phyloP scores from a whole-genome alignment of 2,797 vertebrate genomes.

The Acomys russatus region DNA sequence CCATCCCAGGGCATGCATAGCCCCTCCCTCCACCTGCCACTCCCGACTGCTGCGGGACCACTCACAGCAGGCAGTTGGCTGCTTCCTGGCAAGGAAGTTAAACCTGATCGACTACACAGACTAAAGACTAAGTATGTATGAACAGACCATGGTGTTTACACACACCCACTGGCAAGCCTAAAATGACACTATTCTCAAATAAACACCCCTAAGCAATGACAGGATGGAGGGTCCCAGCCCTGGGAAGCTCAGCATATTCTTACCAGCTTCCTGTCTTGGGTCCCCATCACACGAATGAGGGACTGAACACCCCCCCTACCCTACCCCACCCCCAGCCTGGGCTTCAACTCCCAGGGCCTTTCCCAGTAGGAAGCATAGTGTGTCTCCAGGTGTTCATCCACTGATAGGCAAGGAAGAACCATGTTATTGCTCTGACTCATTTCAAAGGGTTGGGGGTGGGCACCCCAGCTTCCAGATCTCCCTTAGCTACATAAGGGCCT shows the following conservation, averaged over 20 bases:
- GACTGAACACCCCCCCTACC: too few species aligned
- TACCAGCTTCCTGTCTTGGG: conserved; percentile 4
- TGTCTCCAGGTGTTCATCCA: not conserved
- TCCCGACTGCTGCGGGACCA: not conserved
- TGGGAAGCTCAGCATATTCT: not conserved
- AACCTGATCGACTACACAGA: not conserved
- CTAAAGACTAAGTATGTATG: not conserved
- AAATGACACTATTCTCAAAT: conserved; percentile 36
- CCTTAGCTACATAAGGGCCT: not conserved
- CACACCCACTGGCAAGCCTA: not conserved
- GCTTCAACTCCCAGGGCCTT: not conserved
- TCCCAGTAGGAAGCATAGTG: not conserved
- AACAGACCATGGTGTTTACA: not conserved
- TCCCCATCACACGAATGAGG: not conserved
- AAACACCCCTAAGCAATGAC: not conserved
- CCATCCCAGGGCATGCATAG: not conserved
- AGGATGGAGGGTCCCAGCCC: not conserved
- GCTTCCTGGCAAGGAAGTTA: not conserved
- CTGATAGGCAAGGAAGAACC: not conserved
- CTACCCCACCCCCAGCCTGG: not conserved
- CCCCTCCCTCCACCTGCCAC: not conserved
- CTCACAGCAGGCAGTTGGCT: not conserved
- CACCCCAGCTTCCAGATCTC: not conserved
- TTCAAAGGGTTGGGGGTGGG: not conserved
- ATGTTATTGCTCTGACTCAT: not conserved